Evolutionary conservation across 2,113 vertebrate species (phyloP).

Genomic region (Takifugu flavidus): DNA sequence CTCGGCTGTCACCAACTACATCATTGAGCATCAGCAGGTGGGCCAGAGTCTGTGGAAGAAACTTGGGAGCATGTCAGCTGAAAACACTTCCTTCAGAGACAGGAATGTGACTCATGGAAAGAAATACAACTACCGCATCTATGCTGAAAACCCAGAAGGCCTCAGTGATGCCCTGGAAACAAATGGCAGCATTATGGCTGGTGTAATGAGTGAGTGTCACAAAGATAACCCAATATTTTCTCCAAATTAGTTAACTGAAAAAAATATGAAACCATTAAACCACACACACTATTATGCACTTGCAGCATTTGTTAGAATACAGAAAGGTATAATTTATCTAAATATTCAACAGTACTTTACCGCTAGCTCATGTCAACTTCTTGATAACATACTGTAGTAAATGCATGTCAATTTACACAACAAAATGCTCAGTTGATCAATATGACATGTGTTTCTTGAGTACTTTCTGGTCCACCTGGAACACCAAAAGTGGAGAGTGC

Average conservation of each 20-base stretch:
- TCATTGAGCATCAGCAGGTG: conserved; percentile 76
- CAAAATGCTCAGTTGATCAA: conserved; percentile 8
- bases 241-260: too few species aligned
- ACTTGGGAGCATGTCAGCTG: conserved; percentile 71
- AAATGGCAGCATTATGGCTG: conserved; percentile 75
- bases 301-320: too few species aligned
- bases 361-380: not conserved
- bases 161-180: conserved; percentile 78
- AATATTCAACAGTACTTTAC: not conserved
- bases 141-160: conserved; percentile 79
- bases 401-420: not conserved
- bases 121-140: conserved; percentile 83
- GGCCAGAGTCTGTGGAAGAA: conserved; percentile 77
- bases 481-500: conserved; percentile 74
- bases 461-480: conserved; percentile 76
- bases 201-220: conserved; percentile 74
- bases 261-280: conserved; percentile 6
- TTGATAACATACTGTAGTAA: conserved; percentile 1
- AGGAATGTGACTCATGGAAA: conserved; percentile 74
- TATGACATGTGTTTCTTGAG: conserved; percentile 53
- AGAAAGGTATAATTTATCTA: too few species aligned
- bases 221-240: too few species aligned
- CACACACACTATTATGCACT: too few species aligned
- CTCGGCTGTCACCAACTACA: conserved; percentile 74
- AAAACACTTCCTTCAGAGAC: conserved; percentile 74